Conservation (phyloP, 2,113 vertebrate species). For the Phalacrocorax pelagicus region DNA sequence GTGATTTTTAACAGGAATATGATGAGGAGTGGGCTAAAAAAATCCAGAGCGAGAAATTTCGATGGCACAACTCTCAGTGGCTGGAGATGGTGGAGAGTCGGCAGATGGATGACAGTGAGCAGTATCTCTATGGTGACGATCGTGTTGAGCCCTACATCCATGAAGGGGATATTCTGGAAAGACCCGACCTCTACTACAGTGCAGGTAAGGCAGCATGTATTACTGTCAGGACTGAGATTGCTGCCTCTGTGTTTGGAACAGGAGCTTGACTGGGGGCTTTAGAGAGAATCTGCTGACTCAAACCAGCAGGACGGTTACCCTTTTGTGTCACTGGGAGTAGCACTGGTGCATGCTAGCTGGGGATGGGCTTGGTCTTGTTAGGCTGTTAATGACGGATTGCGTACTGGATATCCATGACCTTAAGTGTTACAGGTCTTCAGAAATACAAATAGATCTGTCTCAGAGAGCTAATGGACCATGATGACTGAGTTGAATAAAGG, state of each 20-base stretch:
- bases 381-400: neutral
- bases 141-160: conserved; percentile 84
- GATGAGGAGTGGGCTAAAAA: conserved; percentile 91
- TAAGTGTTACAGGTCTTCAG: neutral
- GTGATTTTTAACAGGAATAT: conserved; percentile 80
- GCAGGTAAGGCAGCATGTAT: conserved; percentile 74
- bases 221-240: neutral
- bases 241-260: neutral
- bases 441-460: neutral
- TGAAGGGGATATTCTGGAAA: conserved; percentile 84
- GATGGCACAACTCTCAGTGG: conserved; percentile 96
- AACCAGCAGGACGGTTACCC: neutral
- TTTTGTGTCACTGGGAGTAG: neutral
- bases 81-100: conserved; percentile 92
- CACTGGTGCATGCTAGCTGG: neutral
- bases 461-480: neutral
- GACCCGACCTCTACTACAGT: conserved; percentile 87
- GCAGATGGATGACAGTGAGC: conserved; percentile 86
- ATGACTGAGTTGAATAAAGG: neutral
- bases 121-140: conserved; percentile 82
- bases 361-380: neutral
- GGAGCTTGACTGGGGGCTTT: neutral
- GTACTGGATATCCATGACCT: neutral
- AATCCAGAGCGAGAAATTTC: conserved; percentile 91
- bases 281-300: neutral